Percentiles rank a stretch among this genome's conserved stretches.
Evolutionary conservation across 2,113 vertebrate species (phyloP).

Genomic region (Syngnathus typhle): DNA sequence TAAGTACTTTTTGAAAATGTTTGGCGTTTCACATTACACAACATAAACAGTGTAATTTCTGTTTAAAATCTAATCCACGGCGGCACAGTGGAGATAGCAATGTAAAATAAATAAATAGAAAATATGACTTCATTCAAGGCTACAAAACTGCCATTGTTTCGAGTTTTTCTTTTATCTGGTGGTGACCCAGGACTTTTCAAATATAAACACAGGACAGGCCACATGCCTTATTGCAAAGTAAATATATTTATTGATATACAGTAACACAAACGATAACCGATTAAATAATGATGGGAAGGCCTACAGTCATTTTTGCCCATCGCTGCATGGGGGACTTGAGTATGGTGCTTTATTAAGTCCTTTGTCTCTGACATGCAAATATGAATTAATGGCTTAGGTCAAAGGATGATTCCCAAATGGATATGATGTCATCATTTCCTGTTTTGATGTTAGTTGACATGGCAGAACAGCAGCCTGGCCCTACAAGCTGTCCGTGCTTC

Average conservation of each 20-base stretch:
- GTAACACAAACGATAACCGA: too few species aligned
- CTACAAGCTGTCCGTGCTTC: conserved; percentile 48
- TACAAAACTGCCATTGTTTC: too few species aligned
- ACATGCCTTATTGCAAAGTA: too few species aligned
- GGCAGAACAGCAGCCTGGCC: conserved; percentile 40
- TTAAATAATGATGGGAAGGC: too few species aligned
- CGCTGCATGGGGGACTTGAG: not conserved
- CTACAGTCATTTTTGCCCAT: too few species aligned
- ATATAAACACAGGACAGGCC: too few species aligned
- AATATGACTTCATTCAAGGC: too few species aligned
- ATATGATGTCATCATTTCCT: conserved; percentile 13
- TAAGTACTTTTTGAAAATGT: not conserved
- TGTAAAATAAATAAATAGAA: too few species aligned
- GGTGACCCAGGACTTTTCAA: too few species aligned
- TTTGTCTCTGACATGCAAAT: conserved; percentile 3
- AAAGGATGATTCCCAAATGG: conserved; percentile 9
- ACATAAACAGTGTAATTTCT: not conserved
- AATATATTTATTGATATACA: too few species aligned
- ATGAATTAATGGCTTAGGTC: not conserved
- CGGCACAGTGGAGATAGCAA: too few species aligned
- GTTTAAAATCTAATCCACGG: not conserved
- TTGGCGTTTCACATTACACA: not conserved
- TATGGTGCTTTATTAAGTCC: not conserved
- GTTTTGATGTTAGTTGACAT: conserved; percentile 41
- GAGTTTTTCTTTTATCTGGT: too few species aligned